Evolutionary conservation across 2,888 invertebrate species (phyloP).

Genomic region (Polydrusus tereticollis): DNA sequence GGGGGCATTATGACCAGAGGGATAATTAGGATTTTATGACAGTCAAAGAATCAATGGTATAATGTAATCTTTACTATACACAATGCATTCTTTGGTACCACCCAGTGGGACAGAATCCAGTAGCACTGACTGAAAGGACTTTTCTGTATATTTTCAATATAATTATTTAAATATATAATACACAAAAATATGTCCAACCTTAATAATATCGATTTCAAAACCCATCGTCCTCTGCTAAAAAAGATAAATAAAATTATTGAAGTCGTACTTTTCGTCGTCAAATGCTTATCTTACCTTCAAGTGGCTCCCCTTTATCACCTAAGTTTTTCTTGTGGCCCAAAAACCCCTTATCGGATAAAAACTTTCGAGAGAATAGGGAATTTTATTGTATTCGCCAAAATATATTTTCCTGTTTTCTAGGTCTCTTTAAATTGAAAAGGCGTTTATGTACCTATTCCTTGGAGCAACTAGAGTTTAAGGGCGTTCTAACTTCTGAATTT

Average conservation of each 20-base stretch:
- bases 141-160: no score
- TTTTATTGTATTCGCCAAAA: constrained; percentile 8
- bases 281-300: constrained; percentile 2
- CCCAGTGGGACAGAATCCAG: no score
- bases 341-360: not conserved
- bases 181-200: not conserved
- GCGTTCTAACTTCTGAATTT: no score
- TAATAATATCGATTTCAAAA: not conserved
- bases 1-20: no score
- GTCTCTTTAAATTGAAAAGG: not conserved
- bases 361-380: not conserved
- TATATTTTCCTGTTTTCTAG: constrained; percentile 2
- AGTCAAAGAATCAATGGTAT: no score
- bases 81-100: no score
- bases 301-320: constrained; percentile 1
- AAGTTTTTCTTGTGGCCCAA: constrained; percentile 10
- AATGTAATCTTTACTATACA: no score
- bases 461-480: not conserved
- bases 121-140: no score
- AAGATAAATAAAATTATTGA: not conserved
- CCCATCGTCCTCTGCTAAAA: not conserved
- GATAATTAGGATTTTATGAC: no score
- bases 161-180: no score
- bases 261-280: constrained; percentile 2
- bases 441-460: not conserved